Conservation (phyloP, 2,797 vertebrate species). For the Taeniopygia guttata region DNA sequence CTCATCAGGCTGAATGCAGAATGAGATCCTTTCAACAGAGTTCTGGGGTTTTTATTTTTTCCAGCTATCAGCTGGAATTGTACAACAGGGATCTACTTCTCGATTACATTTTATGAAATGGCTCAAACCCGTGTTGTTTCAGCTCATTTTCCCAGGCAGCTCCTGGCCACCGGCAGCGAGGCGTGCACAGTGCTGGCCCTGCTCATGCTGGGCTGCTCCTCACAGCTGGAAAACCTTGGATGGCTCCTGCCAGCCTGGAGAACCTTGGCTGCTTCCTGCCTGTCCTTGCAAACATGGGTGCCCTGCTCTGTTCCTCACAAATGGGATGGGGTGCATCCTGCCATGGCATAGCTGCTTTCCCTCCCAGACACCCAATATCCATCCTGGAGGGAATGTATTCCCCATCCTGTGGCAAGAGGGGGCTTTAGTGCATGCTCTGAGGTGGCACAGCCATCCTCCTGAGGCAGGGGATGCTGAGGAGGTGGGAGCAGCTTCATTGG, state of each 20-base stretch:
- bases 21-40: background rate
- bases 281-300: background rate
- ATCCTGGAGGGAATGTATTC: background rate
- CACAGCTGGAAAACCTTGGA: fast-evolving
- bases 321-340: fast-evolving
- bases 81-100: background rate
- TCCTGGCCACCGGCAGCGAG: background rate
- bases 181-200: background rate
- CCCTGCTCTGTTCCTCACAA: background rate
- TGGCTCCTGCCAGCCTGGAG: background rate
- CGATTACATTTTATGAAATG: conserved; percentile 18
- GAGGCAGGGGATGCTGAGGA: background rate
- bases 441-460: background rate
- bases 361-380: background rate
- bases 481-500: background rate
- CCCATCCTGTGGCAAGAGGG: background rate
- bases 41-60: background rate
- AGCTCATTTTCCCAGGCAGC: background rate
- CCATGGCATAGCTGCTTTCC: fast-evolving
- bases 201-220: background rate
- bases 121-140: background rate
- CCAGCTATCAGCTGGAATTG: background rate
- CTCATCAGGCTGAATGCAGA: background rate
- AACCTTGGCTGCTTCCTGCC: background rate
- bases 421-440: background rate